Evolutionary conservation across 2,797 vertebrate genomes (phyloP).

Genomic region (Lagorchestes hirsutus): DNA sequence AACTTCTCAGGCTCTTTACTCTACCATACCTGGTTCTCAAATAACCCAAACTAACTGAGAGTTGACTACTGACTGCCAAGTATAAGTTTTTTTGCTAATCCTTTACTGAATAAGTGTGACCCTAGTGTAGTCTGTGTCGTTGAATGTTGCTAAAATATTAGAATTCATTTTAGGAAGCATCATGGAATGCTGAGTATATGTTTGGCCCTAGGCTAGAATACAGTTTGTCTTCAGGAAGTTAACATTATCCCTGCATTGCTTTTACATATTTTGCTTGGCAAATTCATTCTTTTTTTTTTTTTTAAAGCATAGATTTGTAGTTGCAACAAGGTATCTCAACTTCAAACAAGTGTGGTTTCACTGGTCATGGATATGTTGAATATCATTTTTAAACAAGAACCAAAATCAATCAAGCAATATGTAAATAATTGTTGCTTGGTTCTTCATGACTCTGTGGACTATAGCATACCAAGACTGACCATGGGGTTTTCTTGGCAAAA

Average conservation of each 20-base stretch:
- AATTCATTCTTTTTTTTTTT: neutral
- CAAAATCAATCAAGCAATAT: neutral
- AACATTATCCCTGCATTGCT: neutral
- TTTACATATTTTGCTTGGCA: slow-evolving; percentile 4
- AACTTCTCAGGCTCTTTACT: neutral
- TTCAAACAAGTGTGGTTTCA: neutral
- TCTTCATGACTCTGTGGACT: neutral
- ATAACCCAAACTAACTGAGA: neutral
- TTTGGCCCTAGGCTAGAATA: neutral
- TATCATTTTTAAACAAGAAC: neutral
- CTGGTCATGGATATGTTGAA: neutral
- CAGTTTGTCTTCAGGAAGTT: neutral
- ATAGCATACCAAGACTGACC: neutral
- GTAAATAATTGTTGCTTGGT: neutral
- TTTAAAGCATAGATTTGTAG: neutral
- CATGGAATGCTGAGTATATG: neutral
- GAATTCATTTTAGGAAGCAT: neutral
- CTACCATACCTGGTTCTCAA: neutral
- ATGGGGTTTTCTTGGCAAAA: neutral
- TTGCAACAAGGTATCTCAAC: neutral
- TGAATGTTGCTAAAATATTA: neutral
- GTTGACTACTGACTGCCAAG: neutral
- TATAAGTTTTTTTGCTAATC: neutral
- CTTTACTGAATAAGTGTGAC: neutral
- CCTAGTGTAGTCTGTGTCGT: neutral